Evolutionary conservation across 2,888 invertebrate species (phyloP).

Genomic region (Rotaria magnacalcarata): DNA sequence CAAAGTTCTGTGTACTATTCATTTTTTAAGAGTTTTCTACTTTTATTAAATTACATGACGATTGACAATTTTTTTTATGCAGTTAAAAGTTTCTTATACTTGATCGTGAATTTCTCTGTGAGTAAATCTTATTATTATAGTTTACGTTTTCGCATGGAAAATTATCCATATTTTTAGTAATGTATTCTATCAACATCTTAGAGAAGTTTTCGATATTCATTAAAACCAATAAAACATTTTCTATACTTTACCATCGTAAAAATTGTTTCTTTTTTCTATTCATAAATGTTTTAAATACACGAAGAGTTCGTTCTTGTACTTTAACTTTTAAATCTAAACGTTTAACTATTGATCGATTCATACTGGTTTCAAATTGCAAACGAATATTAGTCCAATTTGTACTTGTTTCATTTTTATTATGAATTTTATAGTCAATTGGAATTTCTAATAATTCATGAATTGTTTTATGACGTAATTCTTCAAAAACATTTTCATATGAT

Average conservation of each 20-base stretch:
- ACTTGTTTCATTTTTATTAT: constrained; percentile 8
- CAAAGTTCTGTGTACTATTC: no score
- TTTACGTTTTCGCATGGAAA: no score
- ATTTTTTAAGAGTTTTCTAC: no score
- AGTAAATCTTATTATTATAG: no score
- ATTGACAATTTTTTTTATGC: no score
- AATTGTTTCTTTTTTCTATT: constrained; percentile 12
- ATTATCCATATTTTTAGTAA: no score
- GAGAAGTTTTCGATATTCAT: no score
- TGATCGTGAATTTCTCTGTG: no score
- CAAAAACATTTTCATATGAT: constrained; percentile 29
- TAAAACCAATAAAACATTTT: neutral
- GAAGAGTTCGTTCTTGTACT: neutral
- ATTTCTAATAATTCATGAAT: constrained; percentile 30
- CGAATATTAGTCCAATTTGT: constrained; percentile 26
- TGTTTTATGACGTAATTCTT: constrained; percentile 3
- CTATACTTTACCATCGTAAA: neutral
- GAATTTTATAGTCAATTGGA: neutral
- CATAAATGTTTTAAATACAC: neutral
- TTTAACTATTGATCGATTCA: constrained; percentile 25
- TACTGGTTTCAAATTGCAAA: constrained; percentile 9
- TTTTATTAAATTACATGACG: no score
- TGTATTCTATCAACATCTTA: no score
- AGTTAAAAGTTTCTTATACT: no score
- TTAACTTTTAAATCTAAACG: constrained; percentile 17